phyloP scores from a whole-genome alignment of 23 tunicate genomes.

The Phallusia fumigata region DNA sequence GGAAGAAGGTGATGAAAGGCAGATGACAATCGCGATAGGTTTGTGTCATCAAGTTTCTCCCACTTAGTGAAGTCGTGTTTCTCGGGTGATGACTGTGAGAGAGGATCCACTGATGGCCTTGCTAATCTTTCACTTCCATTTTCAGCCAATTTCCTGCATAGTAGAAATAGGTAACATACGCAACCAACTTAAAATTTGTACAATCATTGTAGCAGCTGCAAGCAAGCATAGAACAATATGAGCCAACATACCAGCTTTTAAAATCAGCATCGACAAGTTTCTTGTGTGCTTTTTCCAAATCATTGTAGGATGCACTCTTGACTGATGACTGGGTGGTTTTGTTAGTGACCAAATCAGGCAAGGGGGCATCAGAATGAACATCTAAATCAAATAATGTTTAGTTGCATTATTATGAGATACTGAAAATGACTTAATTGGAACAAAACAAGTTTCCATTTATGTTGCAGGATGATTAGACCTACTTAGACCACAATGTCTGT shows the following conservation, averaged over 20 bases:
- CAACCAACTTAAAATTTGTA: no score
- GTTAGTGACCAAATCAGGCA: not conserved
- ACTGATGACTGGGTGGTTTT: not conserved
- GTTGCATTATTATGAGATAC: no score
- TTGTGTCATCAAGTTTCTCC: not conserved
- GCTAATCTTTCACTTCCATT: conserved; percentile 10
- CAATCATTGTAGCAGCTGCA: no score
- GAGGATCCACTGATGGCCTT: conserved; percentile 17
- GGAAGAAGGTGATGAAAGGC: conserved; percentile 68
- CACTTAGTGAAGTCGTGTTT: not conserved
- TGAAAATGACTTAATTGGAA: no score
- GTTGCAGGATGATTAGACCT: no score
- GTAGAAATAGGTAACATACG: not conserved
- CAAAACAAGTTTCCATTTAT: no score
- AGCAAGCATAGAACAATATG: not conserved
- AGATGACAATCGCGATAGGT: conserved; percentile 43
- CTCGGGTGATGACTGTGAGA: conserved; percentile 48
- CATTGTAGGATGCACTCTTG: not conserved
- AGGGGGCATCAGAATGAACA: not conserved
- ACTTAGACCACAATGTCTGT: no score
- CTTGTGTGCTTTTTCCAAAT: not conserved
- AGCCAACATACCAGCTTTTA: not conserved
- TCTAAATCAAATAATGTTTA: no score
- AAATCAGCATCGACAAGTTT: not conserved
- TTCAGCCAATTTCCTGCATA: not conserved